phyloP scores from a whole-genome alignment of 2,888 invertebrate species.

The Coelogynopora nodosa region DNA sequence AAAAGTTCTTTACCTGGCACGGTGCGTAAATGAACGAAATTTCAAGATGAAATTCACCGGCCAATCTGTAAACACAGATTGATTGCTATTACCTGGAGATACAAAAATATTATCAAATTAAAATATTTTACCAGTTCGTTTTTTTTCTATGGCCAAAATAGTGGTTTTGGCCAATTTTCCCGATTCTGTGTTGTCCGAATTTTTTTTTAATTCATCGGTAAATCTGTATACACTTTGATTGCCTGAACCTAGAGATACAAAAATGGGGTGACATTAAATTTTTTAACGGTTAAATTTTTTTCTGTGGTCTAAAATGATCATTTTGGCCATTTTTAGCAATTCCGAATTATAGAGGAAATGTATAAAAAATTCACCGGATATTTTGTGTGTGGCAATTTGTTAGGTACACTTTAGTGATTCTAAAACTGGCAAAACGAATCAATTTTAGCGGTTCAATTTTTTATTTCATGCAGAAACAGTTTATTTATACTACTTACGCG shows the following conservation, averaged over 20 bases:
- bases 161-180: constrained; percentile 24
- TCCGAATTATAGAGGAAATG: constrained; percentile 20
- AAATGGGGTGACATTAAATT: constrained; percentile 22
- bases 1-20: no score
- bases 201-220: not conserved
- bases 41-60: constrained; percentile 9
- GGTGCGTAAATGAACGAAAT: constrained; percentile 14
- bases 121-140: constrained; percentile 6
- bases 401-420: constrained; percentile 31
- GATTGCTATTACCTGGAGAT: constrained; percentile 18
- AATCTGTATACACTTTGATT: constrained; percentile 28
- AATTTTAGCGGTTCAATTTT: constrained; percentile 20
- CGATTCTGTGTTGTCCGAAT: not conserved
- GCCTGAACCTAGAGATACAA: constrained; percentile 12
- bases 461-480: constrained; percentile 14
- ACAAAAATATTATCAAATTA: constrained; percentile 23
- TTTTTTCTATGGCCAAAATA: constrained; percentile 31
- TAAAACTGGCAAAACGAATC: constrained; percentile 19
- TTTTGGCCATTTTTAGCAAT: constrained; percentile 9
- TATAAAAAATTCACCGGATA: not conserved
- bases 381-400: constrained; percentile 31
- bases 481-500: constrained; percentile 23
- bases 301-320: constrained; percentile 31
- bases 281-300: constrained; percentile 24
- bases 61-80: constrained; percentile 11